Base-by-base conservation (phyloP, 2,797 vertebrate genomes). In the Pseudotriccus pelzelni region DNA sequence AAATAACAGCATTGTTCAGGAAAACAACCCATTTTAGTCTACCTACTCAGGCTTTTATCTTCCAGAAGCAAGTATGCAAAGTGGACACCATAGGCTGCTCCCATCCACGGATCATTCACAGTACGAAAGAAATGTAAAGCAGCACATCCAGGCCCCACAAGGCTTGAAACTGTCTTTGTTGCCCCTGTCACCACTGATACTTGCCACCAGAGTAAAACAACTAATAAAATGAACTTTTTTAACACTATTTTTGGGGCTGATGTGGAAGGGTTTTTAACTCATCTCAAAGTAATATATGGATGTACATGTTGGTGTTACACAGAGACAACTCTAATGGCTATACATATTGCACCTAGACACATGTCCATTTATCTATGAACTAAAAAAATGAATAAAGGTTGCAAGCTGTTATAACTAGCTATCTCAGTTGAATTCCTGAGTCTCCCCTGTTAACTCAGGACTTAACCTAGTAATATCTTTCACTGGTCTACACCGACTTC, bases 111-210 rank as follows among this genome's bases (percentile, higher is more conserved):
- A 73, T 22, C 8, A 22, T 28, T 70, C 7, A 6, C 0, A 0
- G 8, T 14, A 83, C 8, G 10, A 93, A 74, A 75, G 3, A 36
- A 87, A 46, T 17, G 17, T 41, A 56, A 36, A 12, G 1, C 47
- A n/a, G 24, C 3, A 69, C 0, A 4, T 12, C 5, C 10, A 46
- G 21, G 43, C 19, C 16, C 12, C 28, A 34, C 1, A 2, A 68
- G 9, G 4, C 32, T 63, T 52, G 13, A 47, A 79, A 64, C 12
- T 7, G 3, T 52, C 17, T 43, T 56, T 8, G 8, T 11, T 63
- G 36, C 12, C 12, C 62, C 37, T 12, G 50, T 7, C 7, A 79
- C 6, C 36, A 41, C 7, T 41, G 46, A 24, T 27, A 63, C 11
- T 36, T 43, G 19, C 6, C 27, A 62, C 50, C 0, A 60, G 5